Evolutionary conservation across 2,888 invertebrate species (phyloP), one percentile per base, ranked within the genome.

Genomic region (Caenorhabditis doughertyi): DNA sequence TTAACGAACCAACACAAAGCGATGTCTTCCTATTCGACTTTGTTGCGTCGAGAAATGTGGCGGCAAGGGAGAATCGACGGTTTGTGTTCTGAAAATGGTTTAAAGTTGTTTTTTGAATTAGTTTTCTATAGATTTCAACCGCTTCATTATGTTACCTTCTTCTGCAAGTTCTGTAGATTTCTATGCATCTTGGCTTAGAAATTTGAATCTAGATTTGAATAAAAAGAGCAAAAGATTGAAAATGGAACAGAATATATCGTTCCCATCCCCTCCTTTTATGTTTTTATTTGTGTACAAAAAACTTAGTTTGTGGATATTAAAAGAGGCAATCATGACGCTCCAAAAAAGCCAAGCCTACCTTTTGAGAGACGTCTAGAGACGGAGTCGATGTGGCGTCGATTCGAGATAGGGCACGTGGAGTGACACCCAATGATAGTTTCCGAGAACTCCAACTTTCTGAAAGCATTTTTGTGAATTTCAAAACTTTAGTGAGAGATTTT

Each of bases 1-100:
- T n/a, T n/a, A 55, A 76, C 76, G 4, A 25, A 76, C 77, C 73
- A 23, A 64, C 55, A 65, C 62, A 88, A 85, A 85, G 32, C 73
- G 88, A 51, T 64, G 68, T 29, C 96, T 71, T 64, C 25, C 74
- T 44, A 58, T 70, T 51, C 27, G 74, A 39, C 35, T 64, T 81
- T 47, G 72, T 70, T 9, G 81, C 70, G 64, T 81, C 81, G 51
- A 81, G 60, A 53, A 81, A 76, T 1, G 73, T 81, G 18, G 80
- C 74, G 7, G 80, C 80, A 55, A 81, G 58, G 9, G 81, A 81
- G 51, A 81, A 81, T 21, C 81, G 74, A 32, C 81, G 81, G 4
- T 68, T 62, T 39, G 68, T 35, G 8, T 68, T 60, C 74, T 79
- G 77, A 42, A 77, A 73, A 18, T n/a, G n/a, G n/a, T n/a, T 7